Percentiles rank a stretch among this genome's conserved stretches.
These are phyloP conservation scores for Thunnus albacares DNA, from an alignment of 2,797 vertebrate species.

Conservation along the genomic window DNA sequence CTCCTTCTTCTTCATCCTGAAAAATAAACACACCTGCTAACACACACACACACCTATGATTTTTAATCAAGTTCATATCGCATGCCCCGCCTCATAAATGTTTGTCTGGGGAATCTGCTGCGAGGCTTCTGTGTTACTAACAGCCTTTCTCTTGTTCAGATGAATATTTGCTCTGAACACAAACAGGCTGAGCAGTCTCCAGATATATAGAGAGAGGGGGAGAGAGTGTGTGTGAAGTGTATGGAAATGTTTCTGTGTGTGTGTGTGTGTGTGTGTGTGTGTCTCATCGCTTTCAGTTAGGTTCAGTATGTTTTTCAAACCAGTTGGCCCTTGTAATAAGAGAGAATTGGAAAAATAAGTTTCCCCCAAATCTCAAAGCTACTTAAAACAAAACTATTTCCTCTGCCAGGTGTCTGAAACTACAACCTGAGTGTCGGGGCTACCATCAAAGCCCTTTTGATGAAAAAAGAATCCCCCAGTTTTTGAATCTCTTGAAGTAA, in stretches of 20 bases:
- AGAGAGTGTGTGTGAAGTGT: conserved; percentile 19
- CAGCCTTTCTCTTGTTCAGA: conserved; percentile 16
- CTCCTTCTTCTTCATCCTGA: conserved; percentile 53
- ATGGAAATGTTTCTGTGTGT: background rate
- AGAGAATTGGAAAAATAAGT: background rate
- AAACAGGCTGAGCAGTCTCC: conserved; percentile 27
- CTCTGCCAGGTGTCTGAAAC: conserved; percentile 17
- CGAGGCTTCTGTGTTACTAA: background rate
- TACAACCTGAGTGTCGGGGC: background rate
- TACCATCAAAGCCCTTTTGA: conserved; percentile 15
- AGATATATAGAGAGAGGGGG: background rate
- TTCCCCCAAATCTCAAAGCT: conserved; percentile 26
- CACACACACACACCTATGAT: conserved; percentile 2
- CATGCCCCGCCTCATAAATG: conserved; percentile 22
- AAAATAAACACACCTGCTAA: conserved; percentile 57
- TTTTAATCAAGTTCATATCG: conserved; percentile 31
- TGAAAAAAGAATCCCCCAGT: background rate
- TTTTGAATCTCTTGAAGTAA: conserved; percentile 10
- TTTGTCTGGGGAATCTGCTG: conserved; percentile 11
- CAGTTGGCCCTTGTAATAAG: conserved; percentile 25
- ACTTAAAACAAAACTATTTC: conserved; percentile 5
- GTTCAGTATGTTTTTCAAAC: conserved; percentile 45
- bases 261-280: conserved; percentile 17
- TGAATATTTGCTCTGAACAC: conserved; percentile 39
- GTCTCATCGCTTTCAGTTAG: conserved; percentile 53